Evolutionary conservation across 1,140 invertebrate species (phyloP).

Genomic region (Scaptodrosophila lebanonensis): DNA sequence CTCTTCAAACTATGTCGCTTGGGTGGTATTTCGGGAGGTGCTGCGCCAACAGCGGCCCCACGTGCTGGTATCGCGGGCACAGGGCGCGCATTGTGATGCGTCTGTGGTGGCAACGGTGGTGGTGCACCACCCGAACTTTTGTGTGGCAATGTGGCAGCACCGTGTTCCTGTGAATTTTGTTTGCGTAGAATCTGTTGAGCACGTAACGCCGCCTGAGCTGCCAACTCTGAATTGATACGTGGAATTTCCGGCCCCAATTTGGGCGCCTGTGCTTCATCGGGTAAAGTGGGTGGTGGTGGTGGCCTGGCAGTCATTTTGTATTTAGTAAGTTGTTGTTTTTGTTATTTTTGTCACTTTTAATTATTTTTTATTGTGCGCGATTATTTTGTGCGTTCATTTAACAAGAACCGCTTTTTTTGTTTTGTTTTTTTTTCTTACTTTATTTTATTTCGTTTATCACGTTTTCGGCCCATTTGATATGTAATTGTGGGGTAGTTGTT

Average conservation of each 20-base stretch:
- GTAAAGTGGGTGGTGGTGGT: constrained; percentile 50
- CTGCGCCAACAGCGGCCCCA: constrained; percentile 54
- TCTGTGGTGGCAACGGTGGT: constrained; percentile 59
- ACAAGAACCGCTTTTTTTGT: background rate
- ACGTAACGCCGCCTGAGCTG: constrained; percentile 69
- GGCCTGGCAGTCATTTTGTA: constrained; percentile 64
- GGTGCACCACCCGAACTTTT: constrained; percentile 42
- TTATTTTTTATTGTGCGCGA: constrained; percentile 2
- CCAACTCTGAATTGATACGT: constrained; percentile 66
- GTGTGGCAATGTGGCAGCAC: constrained; percentile 15
- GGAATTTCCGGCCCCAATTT: constrained; percentile 73
- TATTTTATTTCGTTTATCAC: constrained; percentile 50
- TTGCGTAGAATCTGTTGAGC: constrained; percentile 68
- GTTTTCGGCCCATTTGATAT: constrained; percentile 27
- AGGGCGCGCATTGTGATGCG: constrained; percentile 49
- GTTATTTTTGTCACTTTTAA: constrained; percentile 27
- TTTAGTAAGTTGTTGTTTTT: background rate
- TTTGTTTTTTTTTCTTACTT: constrained; percentile 21
- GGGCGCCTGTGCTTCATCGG: constrained; percentile 38
- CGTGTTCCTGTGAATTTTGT: constrained; percentile 54
- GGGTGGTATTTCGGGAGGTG: constrained; percentile 74
- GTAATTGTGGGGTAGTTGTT: constrained; percentile 13
- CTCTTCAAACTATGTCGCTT: constrained; percentile 74
- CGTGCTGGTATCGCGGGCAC: constrained; percentile 75
- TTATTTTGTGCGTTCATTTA: constrained; percentile 1